These are phyloP conservation scores for Oncorhynchus tshawytscha DNA, from an alignment of 2,113 vertebrate species.

Conservation along the genomic window DNA sequence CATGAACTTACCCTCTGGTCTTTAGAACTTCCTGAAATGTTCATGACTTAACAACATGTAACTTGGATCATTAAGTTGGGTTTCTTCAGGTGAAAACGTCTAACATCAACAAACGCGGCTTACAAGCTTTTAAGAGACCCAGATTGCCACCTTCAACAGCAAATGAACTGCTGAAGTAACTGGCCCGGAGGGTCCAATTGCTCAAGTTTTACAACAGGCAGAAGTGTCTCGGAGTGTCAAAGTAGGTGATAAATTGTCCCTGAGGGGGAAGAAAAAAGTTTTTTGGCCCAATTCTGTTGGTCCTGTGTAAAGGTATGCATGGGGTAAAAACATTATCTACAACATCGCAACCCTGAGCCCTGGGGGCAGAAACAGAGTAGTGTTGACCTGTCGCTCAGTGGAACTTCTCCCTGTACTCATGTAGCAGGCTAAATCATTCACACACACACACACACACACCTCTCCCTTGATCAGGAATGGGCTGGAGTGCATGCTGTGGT, in stretches of 20 bases:
- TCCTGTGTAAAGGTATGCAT: conserved; percentile 18
- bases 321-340: conserved; percentile 8
- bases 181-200: conserved; percentile 2
- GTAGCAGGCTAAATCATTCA: too few relatives aligned
- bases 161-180: conserved; percentile 23
- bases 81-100: not conserved
- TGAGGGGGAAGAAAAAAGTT: not conserved
- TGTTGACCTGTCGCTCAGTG: too few relatives aligned
- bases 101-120: not conserved
- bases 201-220: conserved; percentile 7
- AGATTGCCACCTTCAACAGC: conserved; percentile 15
- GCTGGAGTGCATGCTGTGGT: too few relatives aligned
- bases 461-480: too few relatives aligned
- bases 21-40: not conserved
- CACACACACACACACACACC: too few relatives aligned
- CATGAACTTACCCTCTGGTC: not conserved
- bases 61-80: not conserved
- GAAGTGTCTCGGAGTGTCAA: conserved; percentile 14
- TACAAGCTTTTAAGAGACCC: conserved; percentile 14
- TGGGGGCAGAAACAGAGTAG: not conserved
- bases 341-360: conserved; percentile 10
- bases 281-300: conserved; percentile 10
- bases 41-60: conserved; percentile 8
- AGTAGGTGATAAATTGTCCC: conserved; percentile 27
- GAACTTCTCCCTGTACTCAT: too few relatives aligned